These are phyloP conservation scores for Monodelphis domestica DNA, from an alignment of 2,797 vertebrate genomes.

Conservation along the genomic window DNA sequence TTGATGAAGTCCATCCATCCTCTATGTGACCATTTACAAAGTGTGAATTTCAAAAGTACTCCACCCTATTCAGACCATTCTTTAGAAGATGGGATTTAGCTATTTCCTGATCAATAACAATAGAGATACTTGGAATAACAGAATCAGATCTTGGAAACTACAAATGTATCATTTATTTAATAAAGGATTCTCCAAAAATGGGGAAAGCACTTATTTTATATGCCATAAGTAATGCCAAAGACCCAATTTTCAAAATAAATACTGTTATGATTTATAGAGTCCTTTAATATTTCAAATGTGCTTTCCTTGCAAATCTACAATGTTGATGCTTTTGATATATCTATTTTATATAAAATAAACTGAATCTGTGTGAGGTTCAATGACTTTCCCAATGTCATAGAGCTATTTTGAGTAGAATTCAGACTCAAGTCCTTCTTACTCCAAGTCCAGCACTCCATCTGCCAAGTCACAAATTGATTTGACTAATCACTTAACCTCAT, in stretches of 20 bases:
- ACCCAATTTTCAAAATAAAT: neutral
- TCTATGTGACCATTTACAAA: no score
- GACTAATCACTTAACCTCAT: neutral
- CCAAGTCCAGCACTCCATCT: neutral
- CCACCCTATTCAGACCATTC: no score
- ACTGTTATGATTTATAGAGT: neutral
- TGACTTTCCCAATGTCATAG: neutral
- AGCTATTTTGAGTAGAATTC: neutral
- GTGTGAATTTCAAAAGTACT: no score
- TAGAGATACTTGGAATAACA: no score
- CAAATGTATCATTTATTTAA: neutral
- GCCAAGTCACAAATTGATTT: neutral
- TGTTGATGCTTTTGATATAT: neutral
- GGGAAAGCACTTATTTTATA: neutral
- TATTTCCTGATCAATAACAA: no score
- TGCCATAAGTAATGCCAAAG: neutral
- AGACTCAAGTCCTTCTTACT: neutral
- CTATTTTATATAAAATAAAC: neutral
- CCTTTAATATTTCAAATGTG: neutral
- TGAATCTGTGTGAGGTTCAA: neutral
- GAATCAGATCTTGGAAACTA: no score
- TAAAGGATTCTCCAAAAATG: neutral
- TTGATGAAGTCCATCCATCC: no score
- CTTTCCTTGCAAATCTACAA: neutral
- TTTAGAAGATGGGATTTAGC: no score